Evolutionary conservation across 2,888 invertebrate genomes (phyloP).

Genomic region (Julus scanicus): DNA sequence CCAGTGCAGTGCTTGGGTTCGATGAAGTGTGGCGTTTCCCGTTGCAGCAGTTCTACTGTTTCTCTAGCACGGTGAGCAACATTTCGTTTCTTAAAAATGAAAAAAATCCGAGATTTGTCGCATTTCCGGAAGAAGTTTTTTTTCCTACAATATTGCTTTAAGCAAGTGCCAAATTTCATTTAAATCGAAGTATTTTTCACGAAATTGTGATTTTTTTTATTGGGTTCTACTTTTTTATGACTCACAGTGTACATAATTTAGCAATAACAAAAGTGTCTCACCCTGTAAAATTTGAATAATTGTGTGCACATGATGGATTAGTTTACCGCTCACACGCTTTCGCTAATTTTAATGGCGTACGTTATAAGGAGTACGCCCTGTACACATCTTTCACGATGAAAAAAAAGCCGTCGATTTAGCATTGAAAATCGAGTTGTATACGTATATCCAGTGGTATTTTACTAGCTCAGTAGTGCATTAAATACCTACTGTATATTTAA

Average conservation of each 20-base stretch:
- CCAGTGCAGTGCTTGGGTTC: no score
- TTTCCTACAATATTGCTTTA: no score
- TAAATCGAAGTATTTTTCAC: no score
- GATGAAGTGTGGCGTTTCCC: no score
- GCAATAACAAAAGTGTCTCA: not conserved
- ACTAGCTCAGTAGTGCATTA: conserved; percentile 12
- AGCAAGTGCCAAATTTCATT: no score
- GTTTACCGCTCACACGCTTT: not conserved
- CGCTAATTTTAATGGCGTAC: not conserved
- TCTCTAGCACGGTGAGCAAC: no score
- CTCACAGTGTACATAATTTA: not conserved
- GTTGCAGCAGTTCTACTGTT: no score
- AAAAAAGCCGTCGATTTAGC: not conserved
- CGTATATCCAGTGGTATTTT: not conserved
- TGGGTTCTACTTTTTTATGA: no score
- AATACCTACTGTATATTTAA: conserved; percentile 47
- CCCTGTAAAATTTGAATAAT: not conserved
- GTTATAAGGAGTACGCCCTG: not conserved
- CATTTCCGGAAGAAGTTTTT: no score
- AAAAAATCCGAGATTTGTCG: no score
- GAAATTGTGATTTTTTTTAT: no score
- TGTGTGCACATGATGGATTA: conserved; percentile 6
- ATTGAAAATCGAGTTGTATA: not conserved
- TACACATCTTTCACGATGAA: not conserved
- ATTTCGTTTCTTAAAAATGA: no score